phyloP scores from a whole-genome alignment of 2,113 vertebrate genomes.

The Butorides virescens region DNA sequence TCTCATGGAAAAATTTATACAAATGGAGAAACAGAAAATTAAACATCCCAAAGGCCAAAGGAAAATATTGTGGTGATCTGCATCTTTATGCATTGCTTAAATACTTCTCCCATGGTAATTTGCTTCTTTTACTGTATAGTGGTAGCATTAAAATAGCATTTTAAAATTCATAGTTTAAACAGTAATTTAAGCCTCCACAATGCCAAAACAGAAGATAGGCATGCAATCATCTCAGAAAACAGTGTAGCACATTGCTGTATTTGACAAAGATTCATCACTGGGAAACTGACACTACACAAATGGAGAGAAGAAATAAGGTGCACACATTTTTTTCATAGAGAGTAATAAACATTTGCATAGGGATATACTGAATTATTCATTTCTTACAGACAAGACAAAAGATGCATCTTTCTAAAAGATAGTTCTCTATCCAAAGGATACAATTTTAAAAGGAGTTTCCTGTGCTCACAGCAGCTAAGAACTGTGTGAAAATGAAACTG shows the following conservation, averaged over 20 bases:
- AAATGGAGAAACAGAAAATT: not conserved
- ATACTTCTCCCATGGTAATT: not conserved
- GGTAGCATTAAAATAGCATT: not conserved
- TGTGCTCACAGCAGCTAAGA: not conserved
- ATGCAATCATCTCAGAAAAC: not conserved
- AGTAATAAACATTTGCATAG: slow-evolving; percentile 23
- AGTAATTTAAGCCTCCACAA: slow-evolving; percentile 17
- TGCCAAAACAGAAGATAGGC: not conserved
- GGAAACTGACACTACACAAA: not conserved
- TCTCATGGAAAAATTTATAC: not conserved
- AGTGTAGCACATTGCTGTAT: not conserved
- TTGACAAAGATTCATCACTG: not conserved
- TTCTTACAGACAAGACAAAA: slow-evolving; percentile 17
- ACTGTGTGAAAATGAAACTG: not conserved
- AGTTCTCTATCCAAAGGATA: not conserved
- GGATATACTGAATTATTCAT: not conserved
- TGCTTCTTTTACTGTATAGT: not conserved
- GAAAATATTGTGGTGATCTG: not conserved
- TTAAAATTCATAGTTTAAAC: slow-evolving; percentile 5
- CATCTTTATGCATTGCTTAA: not conserved
- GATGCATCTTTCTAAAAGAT: not conserved
- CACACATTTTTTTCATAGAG: not conserved
- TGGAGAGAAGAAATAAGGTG: not conserved
- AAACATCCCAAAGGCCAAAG: not conserved
- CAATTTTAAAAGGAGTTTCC: not conserved